These are phyloP conservation scores for Neodiprion pinetum DNA, from an alignment of 1,140 invertebrate genomes.

Conservation along the genomic window DNA sequence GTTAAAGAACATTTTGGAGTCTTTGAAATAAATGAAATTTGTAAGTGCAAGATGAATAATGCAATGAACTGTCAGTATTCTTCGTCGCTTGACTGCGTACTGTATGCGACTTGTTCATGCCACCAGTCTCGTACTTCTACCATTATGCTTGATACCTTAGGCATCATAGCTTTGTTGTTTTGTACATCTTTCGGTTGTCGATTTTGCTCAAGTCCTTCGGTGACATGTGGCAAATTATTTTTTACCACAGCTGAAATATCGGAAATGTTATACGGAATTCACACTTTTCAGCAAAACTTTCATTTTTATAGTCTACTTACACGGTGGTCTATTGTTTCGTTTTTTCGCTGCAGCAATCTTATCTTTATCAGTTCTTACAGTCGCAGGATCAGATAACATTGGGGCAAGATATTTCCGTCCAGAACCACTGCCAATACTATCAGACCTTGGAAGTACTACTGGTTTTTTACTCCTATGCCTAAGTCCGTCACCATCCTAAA, in stretches of 20 bases:
- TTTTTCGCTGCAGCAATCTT: constrained; percentile 68
- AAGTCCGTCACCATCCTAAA: constrained; percentile 45
- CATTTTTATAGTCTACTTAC: constrained; percentile 51
- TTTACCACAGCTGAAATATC: constrained; percentile 48
- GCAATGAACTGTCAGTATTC: constrained; percentile 47
- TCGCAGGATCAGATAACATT: constrained; percentile 82
- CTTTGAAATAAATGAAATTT: no score
- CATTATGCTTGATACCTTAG: constrained; percentile 64
- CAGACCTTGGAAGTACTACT: constrained; percentile 70
- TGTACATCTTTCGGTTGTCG: constrained; percentile 49
- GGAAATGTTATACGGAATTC: background rate
- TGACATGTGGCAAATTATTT: constrained; percentile 60
- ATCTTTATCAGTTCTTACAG: constrained; percentile 78
- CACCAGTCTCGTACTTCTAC: constrained; percentile 72
- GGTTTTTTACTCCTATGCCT: constrained; percentile 57
- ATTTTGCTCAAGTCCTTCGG: constrained; percentile 58
- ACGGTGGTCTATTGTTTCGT: constrained; percentile 68
- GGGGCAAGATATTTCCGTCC: constrained; percentile 88
- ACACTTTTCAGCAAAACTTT: background rate
- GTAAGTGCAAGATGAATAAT: background rate
- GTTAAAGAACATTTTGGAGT: no score
- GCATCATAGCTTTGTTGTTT: constrained; percentile 51
- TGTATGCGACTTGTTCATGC: constrained; percentile 68
- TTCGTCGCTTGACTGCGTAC: constrained; percentile 66
- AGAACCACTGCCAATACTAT: constrained; percentile 81